These are phyloP conservation scores for Tor tambroides DNA, from an alignment of 2,113 vertebrate genomes.

Conservation along the genomic window DNA sequence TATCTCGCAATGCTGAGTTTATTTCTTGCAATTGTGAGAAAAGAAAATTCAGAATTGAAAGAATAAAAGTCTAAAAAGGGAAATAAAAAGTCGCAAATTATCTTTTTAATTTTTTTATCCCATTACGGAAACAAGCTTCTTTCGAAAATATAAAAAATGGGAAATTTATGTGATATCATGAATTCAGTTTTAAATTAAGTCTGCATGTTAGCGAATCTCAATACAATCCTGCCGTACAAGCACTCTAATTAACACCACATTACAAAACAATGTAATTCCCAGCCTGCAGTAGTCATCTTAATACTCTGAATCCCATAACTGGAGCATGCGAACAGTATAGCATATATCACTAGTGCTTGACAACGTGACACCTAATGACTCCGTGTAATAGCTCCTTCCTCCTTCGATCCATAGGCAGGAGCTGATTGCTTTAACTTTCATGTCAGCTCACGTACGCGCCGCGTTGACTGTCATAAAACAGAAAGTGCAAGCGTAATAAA, in stretches of 20 bases:
- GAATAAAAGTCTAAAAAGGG: not conserved
- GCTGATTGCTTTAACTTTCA: conserved; percentile 35
- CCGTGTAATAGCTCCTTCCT: conserved; percentile 31
- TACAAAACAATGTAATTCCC: not conserved
- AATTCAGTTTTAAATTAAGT: not conserved
- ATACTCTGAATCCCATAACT: conserved; percentile 5
- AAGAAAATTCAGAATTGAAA: not conserved
- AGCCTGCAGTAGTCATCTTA: not conserved
- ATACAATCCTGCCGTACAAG: not conserved
- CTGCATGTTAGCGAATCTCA: not conserved
- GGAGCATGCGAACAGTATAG: not conserved
- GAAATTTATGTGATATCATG: not conserved
- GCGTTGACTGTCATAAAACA: conserved; percentile 31
- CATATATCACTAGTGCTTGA: conserved; percentile 14
- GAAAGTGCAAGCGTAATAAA: conserved; percentile 31
- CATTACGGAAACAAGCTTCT: not conserved
- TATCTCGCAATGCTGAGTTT: not conserved
- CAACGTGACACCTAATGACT: conserved; percentile 14
- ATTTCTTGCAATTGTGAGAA: not conserved
- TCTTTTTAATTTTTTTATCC: no score
- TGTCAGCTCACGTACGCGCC: conserved; percentile 22
- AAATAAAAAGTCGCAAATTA: not conserved
- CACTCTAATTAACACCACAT: not conserved
- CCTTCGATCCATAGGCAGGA: conserved; percentile 5
- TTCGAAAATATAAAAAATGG: not conserved